Evolutionary conservation across 2,888 invertebrate genomes (phyloP), one percentile per base, ranked within the genome.

Genomic region (Catocala nupta): DNA sequence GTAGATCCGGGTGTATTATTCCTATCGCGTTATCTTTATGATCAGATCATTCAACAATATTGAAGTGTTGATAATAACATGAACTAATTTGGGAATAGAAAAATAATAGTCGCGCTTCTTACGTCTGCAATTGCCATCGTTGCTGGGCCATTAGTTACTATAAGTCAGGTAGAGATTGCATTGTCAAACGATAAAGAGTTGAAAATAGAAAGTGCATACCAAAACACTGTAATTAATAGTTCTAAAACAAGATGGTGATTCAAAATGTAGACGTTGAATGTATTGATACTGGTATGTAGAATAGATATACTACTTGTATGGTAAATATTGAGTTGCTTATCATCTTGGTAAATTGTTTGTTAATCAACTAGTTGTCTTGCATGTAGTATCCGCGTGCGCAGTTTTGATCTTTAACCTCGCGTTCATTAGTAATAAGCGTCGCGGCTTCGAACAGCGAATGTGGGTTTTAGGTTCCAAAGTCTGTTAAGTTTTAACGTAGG

Each of bases 131-230:
- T 16, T 13, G 9, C 0, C 5, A 13, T 33, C 9, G 8, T 39
- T 5, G 48, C 7, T 51, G 70, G 63, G 70, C 63, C 63, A 63
- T 48, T 25, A 47, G 33, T 60, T 49, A 45, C 58, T 59, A 62
- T 45, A 50, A 73, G 70, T 64, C 70, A 67, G 58, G 16, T 55
- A 57, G 33, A 60, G 63, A 70, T 70, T 56, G 45, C 55, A 62
- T 25, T 12, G 16, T 9, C 42, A 42, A 62, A 49, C 51, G 43
- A 73, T 59, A 59, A 67, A 48, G 42, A 62, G 47, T 60, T 12
- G 42, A 65, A 73, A 70, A 47, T 73, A 73, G 72, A 73, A 73
- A 73, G 72, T 68, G 51, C 49, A 54, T 68, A 54, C 45, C 55
- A 52, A 66, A 70, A 61, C 34, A 59, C 39, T 47, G 54, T 68